Evolutionary conservation across 1,140 invertebrate genomes (phyloP).

Genomic region (Protaetia brevitarsis): DNA sequence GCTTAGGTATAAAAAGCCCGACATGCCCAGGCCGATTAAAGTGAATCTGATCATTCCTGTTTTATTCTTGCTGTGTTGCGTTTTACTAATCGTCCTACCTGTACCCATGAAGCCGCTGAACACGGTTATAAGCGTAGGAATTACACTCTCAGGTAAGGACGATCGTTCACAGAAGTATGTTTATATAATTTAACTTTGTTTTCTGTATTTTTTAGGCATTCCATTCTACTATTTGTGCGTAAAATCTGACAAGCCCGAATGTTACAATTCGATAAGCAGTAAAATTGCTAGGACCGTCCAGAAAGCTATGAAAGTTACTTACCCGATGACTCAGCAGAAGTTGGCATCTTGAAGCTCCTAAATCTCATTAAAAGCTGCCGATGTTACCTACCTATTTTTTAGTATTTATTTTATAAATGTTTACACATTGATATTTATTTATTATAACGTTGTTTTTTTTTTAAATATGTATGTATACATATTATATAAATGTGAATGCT

Average conservation of each 20-base stretch:
- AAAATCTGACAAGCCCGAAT: conserved; percentile 69
- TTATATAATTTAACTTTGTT: neutral
- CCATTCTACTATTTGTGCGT: conserved; percentile 89
- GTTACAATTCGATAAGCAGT: conserved; percentile 47
- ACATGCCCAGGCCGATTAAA: conserved; percentile 76
- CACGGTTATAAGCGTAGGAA: conserved; percentile 76
- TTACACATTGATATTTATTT: conserved; percentile 12
- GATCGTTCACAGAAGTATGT: neutral
- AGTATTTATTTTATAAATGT: conserved; percentile 14
- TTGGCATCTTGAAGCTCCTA: conserved; percentile 29
- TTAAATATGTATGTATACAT: neutral
- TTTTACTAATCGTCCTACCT: conserved; percentile 79
- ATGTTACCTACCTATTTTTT: conserved; percentile 25
- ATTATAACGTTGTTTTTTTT: neutral
- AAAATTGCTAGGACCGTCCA: conserved; percentile 52
- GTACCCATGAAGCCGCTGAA: conserved; percentile 73
- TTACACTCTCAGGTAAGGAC: conserved; percentile 65
- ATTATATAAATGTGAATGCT: no score
- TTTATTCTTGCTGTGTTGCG: conserved; percentile 77
- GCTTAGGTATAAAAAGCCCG: conserved; percentile 68
- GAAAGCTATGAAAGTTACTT: conserved; percentile 49
- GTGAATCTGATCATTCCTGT: conserved; percentile 78
- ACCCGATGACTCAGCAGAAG: conserved; percentile 37
- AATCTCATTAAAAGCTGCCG: conserved; percentile 11
- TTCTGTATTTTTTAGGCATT: conserved; percentile 58